Base-by-base conservation (phyloP, 2,113 vertebrate genomes). In the Gobio gobio region DNA sequence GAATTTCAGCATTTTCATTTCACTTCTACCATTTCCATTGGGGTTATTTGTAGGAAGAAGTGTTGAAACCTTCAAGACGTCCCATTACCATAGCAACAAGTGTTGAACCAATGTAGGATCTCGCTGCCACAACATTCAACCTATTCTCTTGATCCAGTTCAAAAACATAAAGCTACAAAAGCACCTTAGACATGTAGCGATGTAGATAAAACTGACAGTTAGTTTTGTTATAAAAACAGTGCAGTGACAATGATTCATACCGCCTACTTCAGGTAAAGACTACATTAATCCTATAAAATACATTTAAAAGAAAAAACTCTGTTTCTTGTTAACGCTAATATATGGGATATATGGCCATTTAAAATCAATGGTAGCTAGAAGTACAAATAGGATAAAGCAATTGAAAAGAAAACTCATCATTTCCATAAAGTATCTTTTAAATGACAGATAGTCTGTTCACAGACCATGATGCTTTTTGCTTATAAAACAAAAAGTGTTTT, bases 11-110 rank as follows among this genome's bases (percentile, higher is more conserved):
- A 81, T 64, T 68, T 61, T 51, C 18, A 81, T 54, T 16, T 81
- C 61, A 51, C 24, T 33, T 47, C 61, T 81, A 64, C 14, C 78
- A 47, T 81, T 81, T 81, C 24, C 26, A 66, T 2, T 22, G 1
- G 40, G 78, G 78, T 80, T 64, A 47, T 80, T 64, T 64, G 78
- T 49, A 47, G n/a, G 58, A 76, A 74, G n/a, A 74, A 29, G 16
- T 80, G 59, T 29, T 80, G 59, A 51, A 29, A 26, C 24, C 59
- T 66, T 81, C 43, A 33, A 81, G 43, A 81, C 3, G 29, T 47
- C 61, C 43, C 45, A 81, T 81, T 66, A 66, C 45, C 61, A 81
- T 81, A 81, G 36, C 43, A 81, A 81, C 43, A 66, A 45, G 59
- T 81, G 61, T 81, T 64, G 26, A 66, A 66, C 26, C 59, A 81